phyloP scores from a whole-genome alignment of 2,797 vertebrate genomes.

The Syndactyla subalaris region DNA sequence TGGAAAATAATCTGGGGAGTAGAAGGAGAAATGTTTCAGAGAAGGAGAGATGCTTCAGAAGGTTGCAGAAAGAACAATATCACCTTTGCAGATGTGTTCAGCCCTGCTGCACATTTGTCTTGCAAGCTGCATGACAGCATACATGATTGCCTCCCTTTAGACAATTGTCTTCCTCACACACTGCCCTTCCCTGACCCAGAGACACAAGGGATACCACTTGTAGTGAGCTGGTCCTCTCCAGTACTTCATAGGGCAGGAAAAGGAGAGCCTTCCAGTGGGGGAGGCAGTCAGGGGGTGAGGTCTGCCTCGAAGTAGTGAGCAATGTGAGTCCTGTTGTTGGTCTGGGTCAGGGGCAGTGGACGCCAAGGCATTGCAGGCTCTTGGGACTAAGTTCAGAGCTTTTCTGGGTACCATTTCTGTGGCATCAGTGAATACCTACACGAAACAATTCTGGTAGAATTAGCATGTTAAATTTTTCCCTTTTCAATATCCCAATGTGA shows the following conservation, averaged over 20 bases:
- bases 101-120: not conserved
- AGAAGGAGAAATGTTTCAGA: not conserved
- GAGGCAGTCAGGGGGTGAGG: fast-evolving
- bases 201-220: not conserved
- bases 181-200: not conserved
- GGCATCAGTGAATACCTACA: not conserved
- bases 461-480: not conserved
- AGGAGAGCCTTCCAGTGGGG: not conserved
- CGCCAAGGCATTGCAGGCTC: not conserved
- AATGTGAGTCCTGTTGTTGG: not conserved
- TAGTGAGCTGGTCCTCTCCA: not conserved
- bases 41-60: not conserved
- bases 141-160: not conserved
- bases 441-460: not conserved
- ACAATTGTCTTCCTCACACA: not conserved
- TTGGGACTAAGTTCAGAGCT: not conserved
- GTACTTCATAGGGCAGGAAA: not conserved
- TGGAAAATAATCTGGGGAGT: not conserved
- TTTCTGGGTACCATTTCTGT: not conserved
- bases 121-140: not conserved
- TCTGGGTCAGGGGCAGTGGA: not conserved
- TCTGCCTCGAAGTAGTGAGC: fast-evolving
- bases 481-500: fast-evolving
- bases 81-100: not conserved
- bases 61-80: not conserved